phyloP scores from a whole-genome alignment of 1,140 invertebrate species.

The Seison nebaliae region DNA sequence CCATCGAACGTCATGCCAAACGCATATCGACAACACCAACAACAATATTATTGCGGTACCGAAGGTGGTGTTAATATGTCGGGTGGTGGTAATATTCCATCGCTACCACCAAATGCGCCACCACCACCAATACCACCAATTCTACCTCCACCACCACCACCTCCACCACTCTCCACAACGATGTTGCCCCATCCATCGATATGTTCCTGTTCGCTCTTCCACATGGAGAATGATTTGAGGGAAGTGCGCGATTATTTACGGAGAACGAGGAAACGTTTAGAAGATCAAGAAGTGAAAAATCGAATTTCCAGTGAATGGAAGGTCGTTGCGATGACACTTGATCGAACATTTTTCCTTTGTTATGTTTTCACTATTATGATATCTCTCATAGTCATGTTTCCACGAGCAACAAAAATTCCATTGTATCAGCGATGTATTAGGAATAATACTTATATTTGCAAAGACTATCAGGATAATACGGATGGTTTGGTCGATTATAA shows the following conservation, averaged over 20 bases:
- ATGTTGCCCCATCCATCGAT: conserved; percentile 2
- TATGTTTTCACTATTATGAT: conserved; percentile 22
- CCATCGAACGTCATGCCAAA: too few species aligned
- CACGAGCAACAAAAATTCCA: too few species aligned
- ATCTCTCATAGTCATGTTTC: conserved; percentile 24
- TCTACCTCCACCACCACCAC: not conserved
- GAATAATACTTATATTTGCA: too few species aligned
- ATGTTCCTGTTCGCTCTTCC: conserved; percentile 6
- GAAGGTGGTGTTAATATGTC: too few species aligned
- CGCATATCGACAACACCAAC: too few species aligned
- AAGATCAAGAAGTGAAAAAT: conserved; percentile 10
- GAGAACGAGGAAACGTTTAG: conserved; percentile 6
- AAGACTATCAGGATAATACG: too few species aligned
- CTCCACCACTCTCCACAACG: not conserved
- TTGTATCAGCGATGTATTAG: too few species aligned
- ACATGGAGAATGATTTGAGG: conserved; percentile 12
- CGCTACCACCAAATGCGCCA: too few species aligned
- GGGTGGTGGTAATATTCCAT: too few species aligned
- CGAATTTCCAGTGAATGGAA: conserved; percentile 22
- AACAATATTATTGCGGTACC: too few species aligned
- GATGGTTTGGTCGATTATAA: too few species aligned
- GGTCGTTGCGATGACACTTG: conserved; percentile 22
- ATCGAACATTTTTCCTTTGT: conserved; percentile 23
- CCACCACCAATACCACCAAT: not conserved
- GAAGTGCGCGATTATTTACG: conserved; percentile 12